Conservation (phyloP, 2,113 vertebrate species). For the Ictalurus furcatus region DNA sequence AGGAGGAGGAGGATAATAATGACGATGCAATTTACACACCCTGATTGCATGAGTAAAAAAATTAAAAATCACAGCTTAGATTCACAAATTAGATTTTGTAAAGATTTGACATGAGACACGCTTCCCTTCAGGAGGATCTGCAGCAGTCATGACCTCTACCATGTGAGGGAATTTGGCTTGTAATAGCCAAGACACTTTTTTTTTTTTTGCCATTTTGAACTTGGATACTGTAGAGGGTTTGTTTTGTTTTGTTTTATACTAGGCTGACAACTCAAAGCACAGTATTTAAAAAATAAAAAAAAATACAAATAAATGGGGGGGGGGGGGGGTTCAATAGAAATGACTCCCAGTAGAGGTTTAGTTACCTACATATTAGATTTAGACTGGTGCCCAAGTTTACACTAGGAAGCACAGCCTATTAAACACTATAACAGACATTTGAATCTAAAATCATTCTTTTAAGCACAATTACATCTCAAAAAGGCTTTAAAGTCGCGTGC, state of each 20-base stretch:
- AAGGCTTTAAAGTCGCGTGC: constrained; percentile 4
- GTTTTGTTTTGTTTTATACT: background rate
- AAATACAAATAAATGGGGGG: too few relatives aligned
- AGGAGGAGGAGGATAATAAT: background rate
- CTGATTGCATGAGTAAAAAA: background rate
- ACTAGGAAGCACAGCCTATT: background rate
- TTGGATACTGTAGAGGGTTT: background rate
- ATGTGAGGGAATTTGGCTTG: constrained; percentile 9
- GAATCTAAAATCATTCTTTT: background rate
- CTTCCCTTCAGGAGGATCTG: constrained; percentile 8
- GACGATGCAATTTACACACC: constrained; percentile 17
- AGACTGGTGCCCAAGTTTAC: background rate
- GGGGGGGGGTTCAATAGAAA: background rate
- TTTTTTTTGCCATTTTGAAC: background rate
- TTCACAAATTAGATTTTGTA: background rate
- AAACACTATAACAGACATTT: background rate
- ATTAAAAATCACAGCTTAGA: background rate
- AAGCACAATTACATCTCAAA: background rate
- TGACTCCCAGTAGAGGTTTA: background rate
- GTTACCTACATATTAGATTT: background rate
- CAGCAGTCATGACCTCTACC: background rate
- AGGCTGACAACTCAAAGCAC: background rate
- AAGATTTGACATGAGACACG: background rate
- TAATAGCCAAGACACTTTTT: background rate
- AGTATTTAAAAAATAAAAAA: too few relatives aligned